phyloP scores from a whole-genome alignment of 2,797 vertebrate species.

The Limnodromus scolopaceus region DNA sequence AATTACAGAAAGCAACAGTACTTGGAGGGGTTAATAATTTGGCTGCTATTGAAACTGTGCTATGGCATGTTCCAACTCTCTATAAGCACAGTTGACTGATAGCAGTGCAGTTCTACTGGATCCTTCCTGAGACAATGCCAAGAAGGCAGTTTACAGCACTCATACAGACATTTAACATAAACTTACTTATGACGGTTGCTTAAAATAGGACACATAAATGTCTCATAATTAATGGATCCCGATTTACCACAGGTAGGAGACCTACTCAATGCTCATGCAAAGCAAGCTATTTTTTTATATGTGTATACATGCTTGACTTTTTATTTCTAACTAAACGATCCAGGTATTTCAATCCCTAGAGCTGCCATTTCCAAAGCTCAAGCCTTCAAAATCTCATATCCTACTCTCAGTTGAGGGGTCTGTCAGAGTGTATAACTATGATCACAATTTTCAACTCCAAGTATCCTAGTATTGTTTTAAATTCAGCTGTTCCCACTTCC shows the following conservation, averaged over 20 bases:
- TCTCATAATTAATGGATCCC: not conserved
- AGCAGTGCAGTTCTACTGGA: not conserved
- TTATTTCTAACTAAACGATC: not conserved
- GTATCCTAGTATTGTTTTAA: not conserved
- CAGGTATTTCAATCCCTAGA: not conserved
- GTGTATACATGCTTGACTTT: rapidly evolving
- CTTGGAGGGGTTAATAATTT: not conserved
- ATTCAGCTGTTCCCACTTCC: not conserved
- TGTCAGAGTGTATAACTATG: not conserved
- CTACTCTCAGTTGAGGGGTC: not conserved
- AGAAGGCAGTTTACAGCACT: not conserved
- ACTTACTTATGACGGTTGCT: not conserved
- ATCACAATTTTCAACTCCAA: not conserved
- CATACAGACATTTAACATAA: not conserved
- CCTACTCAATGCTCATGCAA: not conserved
- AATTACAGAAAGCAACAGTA: not conserved
- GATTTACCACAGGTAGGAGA: not conserved
- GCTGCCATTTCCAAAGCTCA: not conserved
- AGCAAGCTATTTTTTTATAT: not conserved
- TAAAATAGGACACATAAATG: not conserved
- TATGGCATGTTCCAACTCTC: not conserved
- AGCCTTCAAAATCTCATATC: not conserved
- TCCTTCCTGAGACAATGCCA: not conserved
- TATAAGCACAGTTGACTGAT: not conserved
- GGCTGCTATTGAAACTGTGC: not conserved